Base-by-base conservation (phyloP, 2,113 vertebrate genomes). In the Thinocorus orbignyianus region DNA sequence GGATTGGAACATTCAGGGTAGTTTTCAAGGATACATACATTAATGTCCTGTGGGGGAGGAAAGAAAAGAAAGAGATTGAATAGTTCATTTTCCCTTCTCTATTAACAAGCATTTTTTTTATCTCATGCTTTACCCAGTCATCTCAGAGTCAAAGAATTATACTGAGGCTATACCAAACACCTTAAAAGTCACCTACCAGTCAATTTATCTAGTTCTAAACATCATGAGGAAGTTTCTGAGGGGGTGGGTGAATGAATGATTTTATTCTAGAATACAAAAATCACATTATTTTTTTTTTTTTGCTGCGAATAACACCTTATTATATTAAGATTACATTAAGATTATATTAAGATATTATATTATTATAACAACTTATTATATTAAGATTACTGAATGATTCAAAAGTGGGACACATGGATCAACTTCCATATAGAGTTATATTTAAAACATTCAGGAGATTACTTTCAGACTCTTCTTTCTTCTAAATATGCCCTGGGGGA, bases 1-100 rank as follows among this genome's bases (percentile, higher is more conserved):
- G 99, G 99, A 95, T 99, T 99, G 94, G 99, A 99, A 97, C 99
- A 99, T 96, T 99, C 99, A 2, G 99, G 99, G 78, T 99, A 99
- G 96, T 99, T 99, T 97, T 99, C 99, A 88, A 99, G 98, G 97
- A 99, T 99, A 96, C 99, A 99, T 90, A 99, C 99, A 37, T 99
- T 99, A 97, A 99, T 99, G 93, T 99, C 99, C 99, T 99, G 95
- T 72, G 35, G 13, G 31, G 10, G 24, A 57, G 5, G n/a, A 69
- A 76, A 80, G 28, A 5, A 31, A 97, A 81, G 18, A 65, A 89
- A 35, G 42, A 76, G 23, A 55, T 52, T 93, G 49, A 62, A 79
- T 9, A 81, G 11, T 13, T 35, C 51, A 44, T 91, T 74, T 51
- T 78, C 10, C 5, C 51, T 86, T 52, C 30, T 69, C 30, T 78